A percentile compares a stretch with the other conserved stretches of the same genome.
phyloP scores from a whole-genome alignment of 2,113 vertebrate species.

The Rhadina sibilatrix region DNA sequence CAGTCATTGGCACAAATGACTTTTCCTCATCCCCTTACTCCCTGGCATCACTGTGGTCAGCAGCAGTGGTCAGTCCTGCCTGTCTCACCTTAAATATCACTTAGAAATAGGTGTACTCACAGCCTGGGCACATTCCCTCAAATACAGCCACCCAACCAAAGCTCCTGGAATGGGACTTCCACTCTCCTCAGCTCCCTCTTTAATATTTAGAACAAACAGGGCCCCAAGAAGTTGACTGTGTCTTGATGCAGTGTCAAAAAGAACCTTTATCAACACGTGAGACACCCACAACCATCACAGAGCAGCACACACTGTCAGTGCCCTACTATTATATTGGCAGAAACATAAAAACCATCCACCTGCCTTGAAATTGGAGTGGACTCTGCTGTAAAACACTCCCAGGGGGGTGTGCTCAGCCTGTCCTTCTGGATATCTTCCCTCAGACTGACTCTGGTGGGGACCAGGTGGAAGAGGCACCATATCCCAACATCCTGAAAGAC shows the following conservation, averaged over 20 bases:
- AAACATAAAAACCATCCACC: background rate
- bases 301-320: background rate
- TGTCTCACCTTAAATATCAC: background rate
- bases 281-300: background rate
- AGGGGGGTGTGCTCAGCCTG: slow-evolving; percentile 38
- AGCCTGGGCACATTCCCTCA: background rate
- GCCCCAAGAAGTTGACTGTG: background rate
- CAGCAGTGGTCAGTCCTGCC: background rate
- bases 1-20: background rate
- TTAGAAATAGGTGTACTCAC: background rate
- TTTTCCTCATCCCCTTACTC: background rate
- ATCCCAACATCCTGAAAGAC: slow-evolving; percentile 51
- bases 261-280: background rate
- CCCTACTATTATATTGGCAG: background rate
- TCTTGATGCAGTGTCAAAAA: background rate
- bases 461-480: slow-evolving; percentile 59
- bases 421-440: slow-evolving; percentile 48
- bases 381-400: slow-evolving; percentile 62
- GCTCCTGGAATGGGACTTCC: background rate
- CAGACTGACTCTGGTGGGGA: slow-evolving; percentile 21
- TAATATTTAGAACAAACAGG: background rate
- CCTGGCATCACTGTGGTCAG: background rate
- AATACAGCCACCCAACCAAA: background rate
- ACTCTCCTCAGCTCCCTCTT: background rate
- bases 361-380: slow-evolving; percentile 65